phyloP scores from a whole-genome alignment of 2,888 invertebrate genomes.

The Rhingia rostrata region DNA sequence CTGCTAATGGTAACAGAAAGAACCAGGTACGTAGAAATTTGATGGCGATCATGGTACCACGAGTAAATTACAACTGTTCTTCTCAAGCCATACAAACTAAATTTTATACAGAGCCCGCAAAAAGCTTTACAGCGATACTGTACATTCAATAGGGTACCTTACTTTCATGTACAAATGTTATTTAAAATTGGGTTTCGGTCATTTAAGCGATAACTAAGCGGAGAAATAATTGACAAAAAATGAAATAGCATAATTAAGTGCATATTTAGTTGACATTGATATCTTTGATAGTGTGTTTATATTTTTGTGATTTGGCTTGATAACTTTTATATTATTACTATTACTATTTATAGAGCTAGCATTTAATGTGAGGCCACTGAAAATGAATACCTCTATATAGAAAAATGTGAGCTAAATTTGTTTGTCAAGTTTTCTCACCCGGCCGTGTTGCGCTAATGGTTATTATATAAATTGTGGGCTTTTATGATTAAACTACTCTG shows the following conservation, averaged over 20 bases:
- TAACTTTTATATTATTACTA: too few species aligned
- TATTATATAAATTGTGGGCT: too few species aligned
- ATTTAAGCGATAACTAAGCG: not conserved
- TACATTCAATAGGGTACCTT: slow-evolving; percentile 1
- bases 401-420: too few species aligned
- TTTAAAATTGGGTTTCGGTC: slow-evolving; percentile 8
- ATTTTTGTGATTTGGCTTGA: not conserved
- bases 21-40: slow-evolving; percentile 48
- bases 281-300: not conserved
- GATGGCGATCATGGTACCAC: slow-evolving; percentile 39
- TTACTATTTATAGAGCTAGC: too few species aligned
- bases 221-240: not conserved
- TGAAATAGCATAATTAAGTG: slow-evolving; percentile 7
- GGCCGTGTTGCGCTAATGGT: too few species aligned
- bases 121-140: slow-evolving; percentile 2
- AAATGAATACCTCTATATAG: too few species aligned
- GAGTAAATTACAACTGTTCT: slow-evolving; percentile 20
- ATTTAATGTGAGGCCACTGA: too few species aligned
- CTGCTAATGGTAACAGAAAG: slow-evolving; percentile 56
- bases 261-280: not conserved
- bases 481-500: too few species aligned
- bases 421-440: too few species aligned
- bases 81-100: slow-evolving; percentile 31
- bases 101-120: not conserved
- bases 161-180: not conserved